Evolutionary conservation across 1,140 invertebrate genomes (phyloP), one percentile per base, ranked within the genome.

Genomic region (Phortica variegata): DNA sequence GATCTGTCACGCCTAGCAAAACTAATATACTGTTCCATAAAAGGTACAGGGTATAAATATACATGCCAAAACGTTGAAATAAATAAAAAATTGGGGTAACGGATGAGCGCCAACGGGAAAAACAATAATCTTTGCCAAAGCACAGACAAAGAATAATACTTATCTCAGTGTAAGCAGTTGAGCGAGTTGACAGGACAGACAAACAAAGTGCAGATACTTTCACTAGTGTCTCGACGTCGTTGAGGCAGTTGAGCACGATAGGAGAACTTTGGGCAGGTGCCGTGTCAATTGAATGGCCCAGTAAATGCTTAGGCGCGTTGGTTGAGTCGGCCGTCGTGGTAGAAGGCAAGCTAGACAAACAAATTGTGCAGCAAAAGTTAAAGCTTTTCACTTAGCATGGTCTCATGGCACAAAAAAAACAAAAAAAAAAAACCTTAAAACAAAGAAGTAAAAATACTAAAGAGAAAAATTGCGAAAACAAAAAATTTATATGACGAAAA

Each of bases 251-350:
- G n/a, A n/a, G n/a, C n/a, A n/a, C n/a, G n/a, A n/a, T n/a, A n/a
- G n/a, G n/a, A 38, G 4, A 38, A 59, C 52, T 65, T 61, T 49
- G 49, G 49, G 49, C 63, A 68, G 63, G 63, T 66, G 63, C 63
- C n/a, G n/a, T 66, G 63, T 60, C 63, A 66, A 66, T 66, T 68
- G 63, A 21, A 59, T 52, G 54, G 59, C 63, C 60, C 68, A 63
- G 60, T 55, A 65, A 61, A 54, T 65, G 51, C 43, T 55, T 36
- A 45, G 48, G 46, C 53, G 18, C 18, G 16, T 9, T 16, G 29
- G 3, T 19, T 3, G 31, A 2, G 31, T 7, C 1, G 21, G 36
- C 23, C 23, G n/a, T 38, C 15, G 2, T 5, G 12, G 10, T 10
- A 18, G 2, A 3, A 8, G 26, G 12, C 20, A 17, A 15, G 41